Percentiles rank a stretch among this genome's conserved stretches.
Evolutionary conservation across 2,888 invertebrate species (phyloP).

Genomic region (Caenorhabditis becei): DNA sequence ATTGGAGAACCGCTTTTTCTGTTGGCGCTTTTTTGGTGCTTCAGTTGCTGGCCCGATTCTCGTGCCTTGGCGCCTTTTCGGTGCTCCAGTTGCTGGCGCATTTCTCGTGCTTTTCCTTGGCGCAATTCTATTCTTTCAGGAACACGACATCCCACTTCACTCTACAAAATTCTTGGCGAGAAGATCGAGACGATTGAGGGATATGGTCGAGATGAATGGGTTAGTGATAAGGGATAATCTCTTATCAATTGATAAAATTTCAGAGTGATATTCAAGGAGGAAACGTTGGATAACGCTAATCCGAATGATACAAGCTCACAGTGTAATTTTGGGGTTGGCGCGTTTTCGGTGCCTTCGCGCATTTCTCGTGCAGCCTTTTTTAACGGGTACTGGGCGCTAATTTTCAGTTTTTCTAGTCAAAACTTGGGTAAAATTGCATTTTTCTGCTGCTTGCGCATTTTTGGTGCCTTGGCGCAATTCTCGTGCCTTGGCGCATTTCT

Average conservation of each 20-base stretch:
- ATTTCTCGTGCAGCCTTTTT: neutral
- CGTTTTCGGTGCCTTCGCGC: neutral
- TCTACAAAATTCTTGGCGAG: constrained; percentile 60
- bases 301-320: constrained; percentile 54
- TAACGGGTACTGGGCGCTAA: too few species aligned
- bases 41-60: too few species aligned
- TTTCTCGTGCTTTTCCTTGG: neutral
- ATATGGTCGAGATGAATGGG: constrained; percentile 63
- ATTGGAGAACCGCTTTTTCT: too few species aligned
- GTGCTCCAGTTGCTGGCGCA: too few species aligned
- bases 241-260: too few species aligned
- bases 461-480: neutral
- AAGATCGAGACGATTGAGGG: constrained; percentile 47
- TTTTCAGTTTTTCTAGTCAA: too few species aligned
- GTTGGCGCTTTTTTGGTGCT: too few species aligned
- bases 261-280: constrained; percentile 58
- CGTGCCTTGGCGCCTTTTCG: too few species aligned
- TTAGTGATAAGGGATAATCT: neutral
- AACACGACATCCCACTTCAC: constrained; percentile 64
- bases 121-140: constrained; percentile 48
- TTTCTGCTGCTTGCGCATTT: too few species aligned
- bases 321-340: constrained; percentile 19
- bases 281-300: constrained; percentile 26
- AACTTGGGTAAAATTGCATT: too few species aligned
- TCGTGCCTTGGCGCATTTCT: neutral